phyloP scores from a whole-genome alignment of 2,113 vertebrate genomes.

The Calonectris borealis region DNA sequence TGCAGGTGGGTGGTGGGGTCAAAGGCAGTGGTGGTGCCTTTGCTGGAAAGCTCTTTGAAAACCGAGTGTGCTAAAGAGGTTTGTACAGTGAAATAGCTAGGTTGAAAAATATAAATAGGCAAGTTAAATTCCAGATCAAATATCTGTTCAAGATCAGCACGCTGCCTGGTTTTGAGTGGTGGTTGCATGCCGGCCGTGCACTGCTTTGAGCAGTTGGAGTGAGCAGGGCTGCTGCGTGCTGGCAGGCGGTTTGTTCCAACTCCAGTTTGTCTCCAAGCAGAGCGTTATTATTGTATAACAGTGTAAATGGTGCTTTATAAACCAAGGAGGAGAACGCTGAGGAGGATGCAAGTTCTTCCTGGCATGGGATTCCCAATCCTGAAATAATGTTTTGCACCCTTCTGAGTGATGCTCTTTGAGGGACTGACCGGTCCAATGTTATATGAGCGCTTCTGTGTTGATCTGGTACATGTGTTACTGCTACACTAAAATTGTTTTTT shows the following conservation, averaged over 20 bases:
- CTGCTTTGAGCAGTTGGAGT: background rate
- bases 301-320: background rate
- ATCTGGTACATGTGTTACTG: background rate
- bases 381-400: background rate
- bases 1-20: background rate
- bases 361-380: background rate
- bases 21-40: background rate
- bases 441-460: background rate
- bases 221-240: background rate
- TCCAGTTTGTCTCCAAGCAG: background rate
- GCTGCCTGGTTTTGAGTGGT: accelerated
- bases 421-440: background rate
- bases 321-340: background rate
- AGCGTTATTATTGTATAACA: accelerated
- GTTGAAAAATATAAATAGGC: background rate
- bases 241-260: background rate
- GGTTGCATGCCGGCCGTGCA: accelerated
- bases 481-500: background rate
- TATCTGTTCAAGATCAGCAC: background rate
- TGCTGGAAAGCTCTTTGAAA: background rate
- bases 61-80: background rate
- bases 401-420: background rate
- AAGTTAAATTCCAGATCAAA: background rate
- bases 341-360: background rate
- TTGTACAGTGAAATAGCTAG: background rate